Conservation (phyloP, 2,797 vertebrate species). For the Sebastes minor region DNA sequence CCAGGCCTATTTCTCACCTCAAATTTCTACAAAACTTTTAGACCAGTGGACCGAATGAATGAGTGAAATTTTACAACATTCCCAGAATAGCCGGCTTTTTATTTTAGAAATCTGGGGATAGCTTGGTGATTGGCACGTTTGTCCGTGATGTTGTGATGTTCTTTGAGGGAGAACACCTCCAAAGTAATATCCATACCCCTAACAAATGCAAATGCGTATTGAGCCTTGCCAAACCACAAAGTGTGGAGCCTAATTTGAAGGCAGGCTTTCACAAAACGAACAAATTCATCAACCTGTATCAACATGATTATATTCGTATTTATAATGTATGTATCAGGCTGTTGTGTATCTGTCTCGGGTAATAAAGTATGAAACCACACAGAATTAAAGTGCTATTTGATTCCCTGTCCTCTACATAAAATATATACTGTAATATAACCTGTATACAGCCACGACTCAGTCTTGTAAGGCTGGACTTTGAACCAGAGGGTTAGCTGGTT, state of each 20-base stretch:
- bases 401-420: background rate
- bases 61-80: background rate
- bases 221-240: background rate
- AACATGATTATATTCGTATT: background rate
- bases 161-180: background rate
- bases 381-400: background rate
- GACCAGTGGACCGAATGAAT: background rate
- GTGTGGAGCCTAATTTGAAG: background rate
- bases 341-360: background rate
- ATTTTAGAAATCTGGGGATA: no score
- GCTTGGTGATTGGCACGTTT: background rate
- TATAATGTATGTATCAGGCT: background rate
- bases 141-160: background rate
- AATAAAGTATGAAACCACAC: background rate
- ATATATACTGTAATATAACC: background rate
- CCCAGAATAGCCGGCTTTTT: background rate
- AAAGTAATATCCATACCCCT: background rate
- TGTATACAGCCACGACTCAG: background rate
- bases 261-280: background rate
- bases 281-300: background rate
- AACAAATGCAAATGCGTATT: background rate
- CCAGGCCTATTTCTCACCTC: background rate
- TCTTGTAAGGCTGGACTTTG: constrained; percentile 5
- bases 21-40: background rate
- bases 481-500: constrained; percentile 15